Conservation (phyloP, 2,888 invertebrate genomes). For the Dysmachus trigonus region DNA sequence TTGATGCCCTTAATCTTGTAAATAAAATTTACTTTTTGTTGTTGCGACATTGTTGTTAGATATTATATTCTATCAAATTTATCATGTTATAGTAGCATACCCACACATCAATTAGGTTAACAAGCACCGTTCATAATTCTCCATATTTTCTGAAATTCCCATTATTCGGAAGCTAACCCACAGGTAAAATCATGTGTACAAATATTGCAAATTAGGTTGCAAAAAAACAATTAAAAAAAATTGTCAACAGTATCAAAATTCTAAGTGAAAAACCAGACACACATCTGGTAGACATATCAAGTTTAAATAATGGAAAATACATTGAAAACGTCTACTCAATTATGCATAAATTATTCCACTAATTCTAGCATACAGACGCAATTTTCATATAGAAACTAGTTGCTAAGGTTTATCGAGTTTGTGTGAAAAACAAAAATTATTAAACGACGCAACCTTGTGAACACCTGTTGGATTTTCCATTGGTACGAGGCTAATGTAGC, state of each 20-base stretch:
- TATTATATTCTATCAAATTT: too few relatives aligned
- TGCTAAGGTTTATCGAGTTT: not conserved
- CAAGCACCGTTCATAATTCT: not conserved
- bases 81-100: too few relatives aligned
- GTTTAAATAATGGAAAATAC: not conserved
- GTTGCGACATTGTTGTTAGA: too few relatives aligned
- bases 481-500: not conserved
- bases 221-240: not conserved
- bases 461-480: conserved; percentile 30
- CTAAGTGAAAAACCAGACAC: not conserved
- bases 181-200: too few relatives aligned
- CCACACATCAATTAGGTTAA: not conserved
- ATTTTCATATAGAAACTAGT: not conserved
- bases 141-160: not conserved
- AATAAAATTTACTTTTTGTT: too few relatives aligned
- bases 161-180: not conserved
- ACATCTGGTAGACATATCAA: not conserved
- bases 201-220: not conserved
- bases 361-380: not conserved
- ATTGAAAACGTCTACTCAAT: not conserved
- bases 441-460: conserved; percentile 16
- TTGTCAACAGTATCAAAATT: not conserved
- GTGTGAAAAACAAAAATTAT: not conserved
- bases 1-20: too few relatives aligned
- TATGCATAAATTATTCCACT: not conserved